Evolutionary conservation across 2,888 invertebrate species (phyloP), one percentile per base, ranked within the genome.

Genomic region (Parnassius smintheus): DNA sequence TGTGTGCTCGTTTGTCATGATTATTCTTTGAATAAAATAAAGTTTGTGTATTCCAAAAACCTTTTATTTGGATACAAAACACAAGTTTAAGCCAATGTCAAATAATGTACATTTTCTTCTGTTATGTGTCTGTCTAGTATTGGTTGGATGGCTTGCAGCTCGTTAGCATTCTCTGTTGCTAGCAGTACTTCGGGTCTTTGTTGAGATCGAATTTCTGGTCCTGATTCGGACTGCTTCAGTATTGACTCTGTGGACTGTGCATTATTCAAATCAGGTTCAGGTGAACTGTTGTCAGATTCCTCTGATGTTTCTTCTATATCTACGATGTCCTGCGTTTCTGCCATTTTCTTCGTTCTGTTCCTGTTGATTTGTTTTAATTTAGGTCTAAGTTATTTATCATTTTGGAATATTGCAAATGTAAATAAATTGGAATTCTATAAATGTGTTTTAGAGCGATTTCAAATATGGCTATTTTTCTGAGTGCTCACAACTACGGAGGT

Each of bases 261-360:
- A 2, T 41, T 55, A 22, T 25, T 56, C 10, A 70, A 60, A 8
- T 74, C 75, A 0, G 69, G 66, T 25, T 76, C 75, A 2, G 73
- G 70, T 8, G 71, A n/a, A 49, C 75, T 74, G 11, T 70, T 71
- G 2, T 75, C 75, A 0, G 77, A 72, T 0, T 74, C 75, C 0
- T 71, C 71, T 0, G 68, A 70, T 1, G 65, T 72, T 44, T 66
- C 69, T 0, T 72, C 70, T 1, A 72, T 71, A 4, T 75, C 76
- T 1, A 65, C 68, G 0, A 70, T 59, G 11, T 68, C 67, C 10
- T 73, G 9, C 41, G 41, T 9, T 48, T 77, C 78, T 22, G 71
- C 76, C 41, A 77, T 77, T 65, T 79, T 81, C 62, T 80, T 79
- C 65, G 78, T 72, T 60, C 85, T 70, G 55, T 75, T 80, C 66